Evolutionary conservation across 2,888 invertebrate genomes (phyloP), one percentile per base, ranked within the genome.

Genomic region (Tetragnatha montana): DNA sequence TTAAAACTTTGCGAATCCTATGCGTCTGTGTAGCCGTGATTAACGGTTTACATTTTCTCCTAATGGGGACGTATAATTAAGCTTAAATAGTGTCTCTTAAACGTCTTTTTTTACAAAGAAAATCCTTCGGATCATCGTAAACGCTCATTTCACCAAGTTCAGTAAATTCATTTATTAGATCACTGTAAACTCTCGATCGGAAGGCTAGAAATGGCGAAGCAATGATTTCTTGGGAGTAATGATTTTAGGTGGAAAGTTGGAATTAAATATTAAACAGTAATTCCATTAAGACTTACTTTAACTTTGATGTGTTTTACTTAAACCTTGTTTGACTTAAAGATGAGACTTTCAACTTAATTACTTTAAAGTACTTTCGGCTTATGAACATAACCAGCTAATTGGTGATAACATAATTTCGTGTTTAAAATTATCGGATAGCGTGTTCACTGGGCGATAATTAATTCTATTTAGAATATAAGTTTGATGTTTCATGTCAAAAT

Each of bases 31-130:
- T 22, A 17, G 22, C 22, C 22, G 68, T 80, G 79, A 80, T 68
- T 80, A 80, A 80, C 35, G 60, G 19, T 22, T 70, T 49, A 47
- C 69, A 81, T 81, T 69, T 35, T 49, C 47, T 12, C 69, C 68
- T 47, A 81, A 81, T 81, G 81, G 49, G 49, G 49, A n/a, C 21
- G n/a, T 19, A 80, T 80, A 35, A 68, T 68, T 80, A 60, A 80
- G 21, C 68, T 22, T 21, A 80, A 69, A 80, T 80, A 22, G 68
- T 68, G 22, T 68, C 68, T 35, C n/a, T 68, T 17, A 79, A 79
- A 35, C 22, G n/a, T 12, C 69, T 80, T 47, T 68, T 80, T 80
- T 80, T 80, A 68, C 0, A 74, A 74, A 35, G 74, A 74, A 74
- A 60, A 60, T 7, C 0, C 10, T 60, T 17, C 17, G 60, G 14